A percentile compares a stretch with the other conserved stretches of the same genome.
Conservation (phyloP, 2,113 vertebrate genomes). For the Chloroceryle aenea region DNA sequence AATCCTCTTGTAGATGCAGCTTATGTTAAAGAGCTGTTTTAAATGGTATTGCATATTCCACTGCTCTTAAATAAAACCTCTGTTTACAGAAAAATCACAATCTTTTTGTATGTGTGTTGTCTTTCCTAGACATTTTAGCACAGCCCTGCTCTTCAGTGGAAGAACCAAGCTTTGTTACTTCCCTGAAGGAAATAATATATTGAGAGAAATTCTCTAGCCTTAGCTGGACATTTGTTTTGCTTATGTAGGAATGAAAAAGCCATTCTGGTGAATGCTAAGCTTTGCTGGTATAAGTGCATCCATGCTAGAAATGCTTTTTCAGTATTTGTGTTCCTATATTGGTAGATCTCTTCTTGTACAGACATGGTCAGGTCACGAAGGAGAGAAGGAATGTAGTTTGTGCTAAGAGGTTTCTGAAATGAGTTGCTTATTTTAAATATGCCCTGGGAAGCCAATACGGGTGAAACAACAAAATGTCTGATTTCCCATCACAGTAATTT, state of each 20-base stretch:
- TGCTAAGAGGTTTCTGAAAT: background rate
- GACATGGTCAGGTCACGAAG: background rate
- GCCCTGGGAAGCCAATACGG: background rate
- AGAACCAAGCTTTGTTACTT: background rate
- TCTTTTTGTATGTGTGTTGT: background rate
- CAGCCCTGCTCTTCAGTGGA: background rate
- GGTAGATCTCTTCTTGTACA: background rate
- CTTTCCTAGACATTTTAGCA: background rate
- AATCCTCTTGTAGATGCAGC: background rate
- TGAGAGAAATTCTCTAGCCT: background rate
- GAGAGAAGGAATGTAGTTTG: background rate
- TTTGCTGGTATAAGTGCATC: background rate
- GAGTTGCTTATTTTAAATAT: background rate
- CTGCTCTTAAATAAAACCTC: background rate
- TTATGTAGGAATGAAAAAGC: background rate
- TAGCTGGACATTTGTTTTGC: background rate
- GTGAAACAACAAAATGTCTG: background rate
- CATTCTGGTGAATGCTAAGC: background rate
- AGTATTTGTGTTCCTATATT: background rate
- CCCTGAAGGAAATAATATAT: background rate
- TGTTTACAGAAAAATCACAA: background rate
- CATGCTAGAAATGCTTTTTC: background rate
- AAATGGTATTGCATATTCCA: background rate
- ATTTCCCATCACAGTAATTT: background rate
- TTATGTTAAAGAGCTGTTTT: background rate